Base-by-base conservation (phyloP, 1,140 invertebrate species). In the Zaprionus vittiger region DNA sequence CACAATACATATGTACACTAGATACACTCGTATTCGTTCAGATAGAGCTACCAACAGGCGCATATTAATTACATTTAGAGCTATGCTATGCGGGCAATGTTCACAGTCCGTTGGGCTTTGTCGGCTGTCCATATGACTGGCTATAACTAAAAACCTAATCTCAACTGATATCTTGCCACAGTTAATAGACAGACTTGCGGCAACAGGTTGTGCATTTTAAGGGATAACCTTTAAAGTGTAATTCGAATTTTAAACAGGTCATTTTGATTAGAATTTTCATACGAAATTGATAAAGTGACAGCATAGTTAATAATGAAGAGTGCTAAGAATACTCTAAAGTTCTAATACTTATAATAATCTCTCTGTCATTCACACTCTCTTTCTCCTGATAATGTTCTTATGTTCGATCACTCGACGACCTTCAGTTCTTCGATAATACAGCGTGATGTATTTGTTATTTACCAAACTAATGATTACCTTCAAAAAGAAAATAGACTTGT, bases 11-110 rank as follows among this genome's bases (percentile, higher is more conserved):
- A 52, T 24, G 12, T 52, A 52, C n/a, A n/a, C n/a, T 49, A 49
- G n/a, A 49, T 49, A 49, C n/a, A 47, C 44, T 47, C 44, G 6
- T 17, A 17, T 49, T 9, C 47, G 17, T 49, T 49, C 44, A 52
- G 47, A 52, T 52, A 24, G 47, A 52, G 47, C 37, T 60, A 55
- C 47, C 11, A 41, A 41, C 57, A 59, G 26, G 20, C 47, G 64
- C 61, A 77, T 80, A 80, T 80, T 77, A 77, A 80, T 80, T 80
- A 77, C 77, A 77, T 64, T 80, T 68, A 49, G 24, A 67, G 71
- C 63, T 77, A 77, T 66, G 57, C 73, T 77, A 77, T 66, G 57
- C 73, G 52, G 44, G 59, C 67, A 79, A 70, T 76, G 67, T 76
- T 72, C 47, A 66, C 67, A 72, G 38, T 75, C 62, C 49, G 62